Evolutionary conservation across 2,888 invertebrate genomes (phyloP).

Genomic region (Cosmorhoe ocellata): DNA sequence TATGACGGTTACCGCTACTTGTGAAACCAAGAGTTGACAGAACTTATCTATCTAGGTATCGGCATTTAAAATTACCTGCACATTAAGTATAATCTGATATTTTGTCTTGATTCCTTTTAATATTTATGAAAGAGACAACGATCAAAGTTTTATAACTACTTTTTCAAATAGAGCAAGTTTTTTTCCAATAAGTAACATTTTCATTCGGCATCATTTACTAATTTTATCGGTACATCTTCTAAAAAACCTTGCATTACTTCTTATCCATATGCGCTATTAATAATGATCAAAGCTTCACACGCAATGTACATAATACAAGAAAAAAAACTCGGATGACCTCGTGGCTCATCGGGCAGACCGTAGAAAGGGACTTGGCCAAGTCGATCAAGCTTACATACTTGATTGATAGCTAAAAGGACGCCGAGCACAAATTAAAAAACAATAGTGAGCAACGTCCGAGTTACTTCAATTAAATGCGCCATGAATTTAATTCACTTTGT

Average conservation of each 20-base stretch:
- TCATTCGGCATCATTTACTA: no score
- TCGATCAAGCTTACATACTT: slow-evolving; percentile 58
- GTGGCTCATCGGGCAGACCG: slow-evolving; percentile 27
- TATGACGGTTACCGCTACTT: not conserved
- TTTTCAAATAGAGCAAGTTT: not conserved
- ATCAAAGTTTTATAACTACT: no score
- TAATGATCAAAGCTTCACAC: slow-evolving; percentile 1
- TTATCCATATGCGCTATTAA: no score
- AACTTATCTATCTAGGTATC: slow-evolving; percentile 67
- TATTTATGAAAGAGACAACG: not conserved
- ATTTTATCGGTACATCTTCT: no score
- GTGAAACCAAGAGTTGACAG: slow-evolving; percentile 21
- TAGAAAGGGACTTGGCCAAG: slow-evolving; percentile 33
- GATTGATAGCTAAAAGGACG: slow-evolving; percentile 73
- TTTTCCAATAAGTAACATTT: not conserved
- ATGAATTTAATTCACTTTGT: slow-evolving; percentile 40
- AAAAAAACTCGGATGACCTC: slow-evolving; percentile 13
- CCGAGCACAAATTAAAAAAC: slow-evolving; percentile 68
- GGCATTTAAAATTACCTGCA: slow-evolving; percentile 52
- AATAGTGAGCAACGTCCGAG: slow-evolving; percentile 45
- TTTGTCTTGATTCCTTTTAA: slow-evolving; percentile 5
- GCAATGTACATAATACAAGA: slow-evolving; percentile 9
- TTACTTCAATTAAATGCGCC: slow-evolving; percentile 57
- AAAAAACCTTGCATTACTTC: no score
- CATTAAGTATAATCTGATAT: slow-evolving; percentile 30